Base-by-base conservation (phyloP, 2,888 invertebrate species). In the Vesta saturnalis region DNA sequence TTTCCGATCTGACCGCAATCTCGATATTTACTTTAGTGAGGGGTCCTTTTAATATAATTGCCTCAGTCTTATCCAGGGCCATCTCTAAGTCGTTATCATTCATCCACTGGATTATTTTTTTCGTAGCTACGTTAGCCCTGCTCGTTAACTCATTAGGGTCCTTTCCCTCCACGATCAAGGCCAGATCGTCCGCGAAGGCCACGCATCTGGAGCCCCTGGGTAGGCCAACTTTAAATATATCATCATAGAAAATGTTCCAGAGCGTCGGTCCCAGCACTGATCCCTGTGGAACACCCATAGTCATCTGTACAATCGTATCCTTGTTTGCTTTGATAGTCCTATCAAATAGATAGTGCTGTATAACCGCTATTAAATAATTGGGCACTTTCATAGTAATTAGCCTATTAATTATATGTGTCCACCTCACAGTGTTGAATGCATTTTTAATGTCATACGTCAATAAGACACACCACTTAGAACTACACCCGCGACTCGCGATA, bases 121-220 rank as follows among this genome's bases (percentile, higher is more conserved):
- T 3, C 10, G 15, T 3, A 2, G 49, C 49, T 16, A 8, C 16
- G 6, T 49, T 16, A 3, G 10, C 16, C 15, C 1, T 2, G 3
- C 1, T 19, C 12, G n/a, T 16, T 5, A 49, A 10, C 1, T 3
- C 6, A 2, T 4, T 19, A 3, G 3, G 14, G 3, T 16, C 10
- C 3, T 19, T 49, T 15, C 18, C 49, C 15, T 16, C 6, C 6
- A 59, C 46, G 1, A 62, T 14, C 4, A 64, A n/a, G 0, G 58
- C 64, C 18, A 64, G 23, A 39, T 64, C 52, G 18, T 64, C 59
- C 0, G 67, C 64, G 23, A 55, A 72, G 8, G 23, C 58, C 23
- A 70, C 55, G 1, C 63, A 14, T n/a, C n/a, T 30, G 4, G 64
- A 30, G 10, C 60, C 69, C 15, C 59, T 60, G n/a, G 23, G 59